Evolutionary conservation across 2,113 vertebrate species (phyloP).

Genomic region (Platanista minor): DNA sequence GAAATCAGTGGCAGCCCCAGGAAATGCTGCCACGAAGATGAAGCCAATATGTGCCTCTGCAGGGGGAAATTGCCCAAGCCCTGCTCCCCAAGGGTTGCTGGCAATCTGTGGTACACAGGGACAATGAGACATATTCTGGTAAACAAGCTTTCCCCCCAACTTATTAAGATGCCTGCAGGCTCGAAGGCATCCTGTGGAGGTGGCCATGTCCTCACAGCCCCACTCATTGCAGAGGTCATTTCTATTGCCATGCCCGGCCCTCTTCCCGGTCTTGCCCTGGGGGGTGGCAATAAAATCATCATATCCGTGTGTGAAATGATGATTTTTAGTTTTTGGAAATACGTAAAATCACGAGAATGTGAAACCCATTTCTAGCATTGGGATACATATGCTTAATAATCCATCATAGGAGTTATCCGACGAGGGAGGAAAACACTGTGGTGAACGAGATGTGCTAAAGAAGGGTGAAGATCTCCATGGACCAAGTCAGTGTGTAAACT

Average conservation of each 20-base stretch:
- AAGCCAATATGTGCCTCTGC: neutral
- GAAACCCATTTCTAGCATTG: neutral
- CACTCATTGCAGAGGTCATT: neutral
- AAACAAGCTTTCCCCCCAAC: neutral
- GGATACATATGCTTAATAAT: accelerated
- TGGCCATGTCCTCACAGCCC: neutral
- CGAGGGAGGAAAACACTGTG: accelerated
- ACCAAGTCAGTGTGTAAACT: neutral
- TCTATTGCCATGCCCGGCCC: neutral
- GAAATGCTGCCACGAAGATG: neutral
- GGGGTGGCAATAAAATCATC: too few species aligned
- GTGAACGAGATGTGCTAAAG: neutral
- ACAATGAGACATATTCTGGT: neutral
- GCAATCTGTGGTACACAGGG: neutral
- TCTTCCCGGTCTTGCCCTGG: too few species aligned
- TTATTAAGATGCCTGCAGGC: neutral
- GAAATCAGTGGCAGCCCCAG: neutral
- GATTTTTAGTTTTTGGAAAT: neutral
- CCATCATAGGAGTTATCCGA: neutral
- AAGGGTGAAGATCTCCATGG: accelerated
- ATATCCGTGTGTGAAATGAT: neutral
- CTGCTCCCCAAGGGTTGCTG: neutral
- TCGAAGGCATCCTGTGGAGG: neutral
- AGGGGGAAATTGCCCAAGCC: neutral
- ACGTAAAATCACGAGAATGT: neutral